A percentile compares a stretch with the other conserved stretches of the same genome.
phyloP scores from a whole-genome alignment of 2,113 vertebrate genomes.

The Arizona elegans region DNA sequence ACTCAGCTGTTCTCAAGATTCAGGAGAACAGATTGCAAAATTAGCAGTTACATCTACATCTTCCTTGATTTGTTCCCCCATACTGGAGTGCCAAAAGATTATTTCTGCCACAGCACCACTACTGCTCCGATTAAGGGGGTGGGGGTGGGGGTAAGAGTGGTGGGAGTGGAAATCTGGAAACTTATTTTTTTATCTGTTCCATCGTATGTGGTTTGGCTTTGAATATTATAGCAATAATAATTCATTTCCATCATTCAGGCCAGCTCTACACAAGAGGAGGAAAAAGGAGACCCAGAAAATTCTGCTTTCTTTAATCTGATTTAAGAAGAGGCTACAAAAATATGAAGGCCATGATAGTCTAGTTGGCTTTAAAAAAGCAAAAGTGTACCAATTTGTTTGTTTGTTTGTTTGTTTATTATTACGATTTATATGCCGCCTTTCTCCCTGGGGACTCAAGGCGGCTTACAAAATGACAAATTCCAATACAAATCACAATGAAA shows the following conservation, averaged over 20 bases:
- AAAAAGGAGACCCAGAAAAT: background rate
- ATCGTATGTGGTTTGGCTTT: background rate
- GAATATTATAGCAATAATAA: background rate
- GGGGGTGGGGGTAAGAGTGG: background rate
- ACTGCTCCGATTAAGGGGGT: background rate
- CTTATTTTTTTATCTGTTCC: background rate
- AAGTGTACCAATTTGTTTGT: background rate
- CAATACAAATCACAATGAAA: no score
- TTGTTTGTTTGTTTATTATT: no score
- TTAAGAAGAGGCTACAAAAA: background rate
- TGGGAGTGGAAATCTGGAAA: background rate
- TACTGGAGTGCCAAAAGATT: background rate
- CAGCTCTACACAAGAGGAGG: background rate
- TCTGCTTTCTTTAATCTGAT: background rate
- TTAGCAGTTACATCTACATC: background rate
- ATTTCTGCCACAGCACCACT: background rate
- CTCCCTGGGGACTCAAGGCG: no score
- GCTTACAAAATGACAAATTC: no score
- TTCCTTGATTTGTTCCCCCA: background rate
- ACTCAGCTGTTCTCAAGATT: background rate
- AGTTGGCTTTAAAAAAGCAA: background rate
- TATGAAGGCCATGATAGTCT: background rate
- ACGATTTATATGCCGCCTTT: no score
- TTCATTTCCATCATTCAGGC: background rate
- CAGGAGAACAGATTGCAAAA: background rate